Base-by-base conservation (phyloP, 2,888 invertebrate species). In the Drosophila melanosoma region DNA sequence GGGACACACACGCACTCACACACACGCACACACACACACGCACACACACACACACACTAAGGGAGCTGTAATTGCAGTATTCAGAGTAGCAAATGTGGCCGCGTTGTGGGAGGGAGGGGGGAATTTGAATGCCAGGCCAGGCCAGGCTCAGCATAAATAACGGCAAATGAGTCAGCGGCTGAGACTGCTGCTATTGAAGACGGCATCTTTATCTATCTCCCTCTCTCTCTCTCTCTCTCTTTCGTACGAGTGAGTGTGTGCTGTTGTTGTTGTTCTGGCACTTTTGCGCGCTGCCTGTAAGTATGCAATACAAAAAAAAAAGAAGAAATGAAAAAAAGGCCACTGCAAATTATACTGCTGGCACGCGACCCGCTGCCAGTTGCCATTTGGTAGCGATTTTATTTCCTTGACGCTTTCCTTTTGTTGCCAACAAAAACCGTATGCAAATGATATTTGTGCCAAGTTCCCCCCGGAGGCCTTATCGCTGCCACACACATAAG, bases 121-220 rank as follows among this genome's bases (percentile, higher is more conserved):
- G 29, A 79, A 76, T 69, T 87, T 79, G 57, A 73, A 59, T 81
- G 69, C 29, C 59, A 58, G 69, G 51, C 45, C 45, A 45, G 45
- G 20, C 35, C 42, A 73, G 78, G 87, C 89, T 89, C 88, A 81
- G 78, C 89, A 86, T 86, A 86, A 86, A 86, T 86, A 86, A 86
- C 75, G 88, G 81, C 77, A 88, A 86, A 86, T 85, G 85, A 84
- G 80, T 52, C 62, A 60, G 76, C 32, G 57, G 51, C 57, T 57
- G 42, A 32, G 54, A 17, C 38, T 40, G 53, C 54, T 54, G 73
- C 49, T 45, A 57, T 45, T 35, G 26, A 23, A 66, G 69, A 33
- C 33, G 29, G 66, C 79, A 66, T 70, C 79, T 87, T 82, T 79
- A 74, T 45, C 45, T 45, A 45, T 45, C 23, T 82, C 69, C 69